Percentiles rank a stretch among this genome's conserved stretches.
Evolutionary conservation across 2,888 invertebrate genomes (phyloP).

Genomic region (Morpho helenor): DNA sequence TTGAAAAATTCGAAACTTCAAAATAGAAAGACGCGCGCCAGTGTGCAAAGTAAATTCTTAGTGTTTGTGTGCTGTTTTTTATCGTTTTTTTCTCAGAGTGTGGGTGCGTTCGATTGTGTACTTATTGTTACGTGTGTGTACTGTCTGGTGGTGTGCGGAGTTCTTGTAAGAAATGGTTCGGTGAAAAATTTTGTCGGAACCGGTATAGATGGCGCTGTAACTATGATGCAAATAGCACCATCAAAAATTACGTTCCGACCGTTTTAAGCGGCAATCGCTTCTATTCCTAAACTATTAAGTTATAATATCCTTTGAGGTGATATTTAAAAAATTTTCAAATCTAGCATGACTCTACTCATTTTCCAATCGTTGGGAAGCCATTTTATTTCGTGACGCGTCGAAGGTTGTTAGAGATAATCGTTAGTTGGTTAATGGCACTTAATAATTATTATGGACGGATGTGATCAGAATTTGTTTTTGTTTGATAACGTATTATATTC

Average conservation of each 20-base stretch:
- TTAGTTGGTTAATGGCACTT: conserved; percentile 24
- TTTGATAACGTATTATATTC: not conserved
- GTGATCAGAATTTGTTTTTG: conserved; percentile 9
- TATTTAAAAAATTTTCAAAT: conserved; percentile 24
- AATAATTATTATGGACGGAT: conserved; percentile 24
- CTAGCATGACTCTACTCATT: conserved; percentile 25
- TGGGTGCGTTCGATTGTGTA: conserved; percentile 76
- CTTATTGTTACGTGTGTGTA: conserved; percentile 33
- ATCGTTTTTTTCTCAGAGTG: conserved; percentile 75
- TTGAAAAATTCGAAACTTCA: conserved; percentile 32
- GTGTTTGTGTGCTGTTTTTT: conserved; percentile 69
- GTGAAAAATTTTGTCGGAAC: conserved; percentile 72
- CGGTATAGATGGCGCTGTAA: conserved; percentile 72
- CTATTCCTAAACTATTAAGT: conserved; percentile 23
- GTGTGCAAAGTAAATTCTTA: conserved; percentile 36
- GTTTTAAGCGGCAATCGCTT: conserved; percentile 1
- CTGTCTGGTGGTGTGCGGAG: conserved; percentile 48
- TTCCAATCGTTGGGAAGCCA: conserved; percentile 30
- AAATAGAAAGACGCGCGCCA: conserved; percentile 37
- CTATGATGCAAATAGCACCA: conserved; percentile 51
- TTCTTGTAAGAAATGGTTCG: conserved; percentile 77
- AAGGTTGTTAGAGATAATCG: conserved; percentile 29
- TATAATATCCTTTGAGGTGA: conserved; percentile 28
- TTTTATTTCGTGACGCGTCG: conserved; percentile 29
- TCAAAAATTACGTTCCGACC: conserved; percentile 55